Base-by-base conservation (phyloP, 2,113 vertebrate species). In the Zonotrichia leucophrys region DNA sequence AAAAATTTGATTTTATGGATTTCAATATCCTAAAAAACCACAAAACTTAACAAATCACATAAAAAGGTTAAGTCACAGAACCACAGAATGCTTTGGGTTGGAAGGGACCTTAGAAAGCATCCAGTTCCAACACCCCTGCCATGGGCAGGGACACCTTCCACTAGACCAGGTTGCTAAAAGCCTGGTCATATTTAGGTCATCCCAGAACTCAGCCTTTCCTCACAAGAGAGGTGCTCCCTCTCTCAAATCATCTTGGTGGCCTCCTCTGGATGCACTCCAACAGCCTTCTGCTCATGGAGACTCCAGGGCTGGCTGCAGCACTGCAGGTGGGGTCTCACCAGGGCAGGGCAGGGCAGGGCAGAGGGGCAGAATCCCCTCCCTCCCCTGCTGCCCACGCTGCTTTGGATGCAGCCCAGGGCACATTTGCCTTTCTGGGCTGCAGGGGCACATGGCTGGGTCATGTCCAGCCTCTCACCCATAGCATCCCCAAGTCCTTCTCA, bases 301-400 rank as follows among this genome's bases (percentile, higher is more conserved):
- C 13, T 4, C 30, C 62, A 68, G n/a, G 0, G 11, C n/a, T 76
- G 55, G 62, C 7, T 25, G 25, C 41, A 62, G 47, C 47, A 0
- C 41, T 49, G 14, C n/a, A 76, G n/a, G 41, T 55, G 30, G 39
- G 39, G 8, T 62, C 47, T 49, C 55, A 69, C 2, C 55, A 76
- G 77, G 9, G 52, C 37, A 24, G 77, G 9, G 52, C 37, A 24
- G 77, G 9, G 60, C 37, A 24, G 77, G 13, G 28, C 17, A 75
- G 39, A 83, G 55, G 30, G 12, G 12, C 21, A 82, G 46, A 82
- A 67, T 39, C 62, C 9, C n/a, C n/a, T 47, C 78, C 44, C 30
- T 76, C 6, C 0, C n/a, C 25, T 55, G 20, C 62, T 89, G 70
- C 62, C 39, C 55, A 21, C 3, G 0, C 0, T 2, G 55, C 53